Conservation (phyloP, 2,113 vertebrate genomes). For the Lipophrys pholis region DNA sequence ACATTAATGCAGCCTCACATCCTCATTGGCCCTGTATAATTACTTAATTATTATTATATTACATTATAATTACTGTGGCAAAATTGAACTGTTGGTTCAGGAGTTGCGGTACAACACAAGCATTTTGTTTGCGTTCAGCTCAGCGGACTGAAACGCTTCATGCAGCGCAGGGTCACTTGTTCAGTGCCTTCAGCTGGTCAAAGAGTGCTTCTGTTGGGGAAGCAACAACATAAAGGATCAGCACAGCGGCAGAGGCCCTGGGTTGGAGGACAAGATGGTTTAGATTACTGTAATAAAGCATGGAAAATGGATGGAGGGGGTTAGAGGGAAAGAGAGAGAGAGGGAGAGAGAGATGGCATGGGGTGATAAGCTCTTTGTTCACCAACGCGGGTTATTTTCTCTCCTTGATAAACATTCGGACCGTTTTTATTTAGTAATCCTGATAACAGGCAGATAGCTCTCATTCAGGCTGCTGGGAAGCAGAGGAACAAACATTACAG, state of each 20-base stretch:
- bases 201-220: constrained; percentile 23
- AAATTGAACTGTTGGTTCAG: constrained; percentile 26
- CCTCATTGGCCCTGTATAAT: constrained; percentile 24
- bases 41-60: neutral
- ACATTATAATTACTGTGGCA: constrained; percentile 1
- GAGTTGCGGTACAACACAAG: constrained; percentile 19
- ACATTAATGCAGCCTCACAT: constrained; percentile 4
- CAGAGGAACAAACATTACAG: constrained; percentile 61
- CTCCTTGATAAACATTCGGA: constrained; percentile 67
- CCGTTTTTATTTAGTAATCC: constrained; percentile 69
- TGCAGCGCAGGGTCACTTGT: constrained; percentile 4
- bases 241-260: constrained; percentile 22
- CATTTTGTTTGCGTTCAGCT: constrained; percentile 36
- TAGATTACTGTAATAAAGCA: constrained; percentile 76
- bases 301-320: constrained; percentile 53
- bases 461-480: constrained; percentile 57
- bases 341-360: constrained; percentile 46
- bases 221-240: constrained; percentile 35
- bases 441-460: constrained; percentile 57
- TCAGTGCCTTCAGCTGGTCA: constrained; percentile 18
- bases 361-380: constrained; percentile 72
- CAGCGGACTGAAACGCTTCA: constrained; percentile 24
- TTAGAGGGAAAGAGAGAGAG: constrained; percentile 7
- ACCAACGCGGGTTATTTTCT: constrained; percentile 58
- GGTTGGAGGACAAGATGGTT: constrained; percentile 64